Evolutionary conservation across 2,888 invertebrate species (phyloP), one percentile per base, ranked within the genome.

Genomic region (Linnaemya vulpina): DNA sequence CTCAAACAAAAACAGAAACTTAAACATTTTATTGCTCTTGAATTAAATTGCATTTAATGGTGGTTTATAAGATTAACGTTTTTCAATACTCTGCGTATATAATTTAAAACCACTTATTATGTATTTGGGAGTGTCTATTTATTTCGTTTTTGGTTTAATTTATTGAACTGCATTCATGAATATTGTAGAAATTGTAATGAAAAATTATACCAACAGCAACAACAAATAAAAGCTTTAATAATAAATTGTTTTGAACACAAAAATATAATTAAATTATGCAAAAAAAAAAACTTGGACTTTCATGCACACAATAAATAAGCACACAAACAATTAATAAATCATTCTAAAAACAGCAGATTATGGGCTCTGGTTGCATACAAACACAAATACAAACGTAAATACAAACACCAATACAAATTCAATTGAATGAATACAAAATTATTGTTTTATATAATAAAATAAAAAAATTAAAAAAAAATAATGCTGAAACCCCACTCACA

Each of bases 311-410:
- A 76, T 5, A 55, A 65, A 67, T 55, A 20, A 49, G 35, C 43
- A 80, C 67, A 65, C 46, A 80, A 67, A 51, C 51, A 60, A 67
- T 80, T 80, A 67, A 78, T 80, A 74, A 80, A 80, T 80, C 74
- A 80, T 74, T 74, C 51, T 60, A 51, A 51, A 71, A 74, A 67
- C 25, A 65, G 46, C 73, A 80, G 74, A 67, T 80, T 80, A 74
- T 65, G 67, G 67, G 67, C 35, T 58, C n/a, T 43, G 35, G 46
- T 58, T 65, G 49, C 35, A 79, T 71, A 65, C 30, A 30, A 30
- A 30, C 5, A 30, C 63, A 65, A 79, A 38, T 73, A 49, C 40
- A 49, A 65, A 73, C 65, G 25, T 73, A 58, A 77, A 68, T 51
- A 75, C 22, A 22, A 65, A 15, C n/a, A n/a, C n/a, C n/a, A n/a